Conservation (phyloP, 1,140 invertebrate genomes). For the Diplogasteroides magnus region DNA sequence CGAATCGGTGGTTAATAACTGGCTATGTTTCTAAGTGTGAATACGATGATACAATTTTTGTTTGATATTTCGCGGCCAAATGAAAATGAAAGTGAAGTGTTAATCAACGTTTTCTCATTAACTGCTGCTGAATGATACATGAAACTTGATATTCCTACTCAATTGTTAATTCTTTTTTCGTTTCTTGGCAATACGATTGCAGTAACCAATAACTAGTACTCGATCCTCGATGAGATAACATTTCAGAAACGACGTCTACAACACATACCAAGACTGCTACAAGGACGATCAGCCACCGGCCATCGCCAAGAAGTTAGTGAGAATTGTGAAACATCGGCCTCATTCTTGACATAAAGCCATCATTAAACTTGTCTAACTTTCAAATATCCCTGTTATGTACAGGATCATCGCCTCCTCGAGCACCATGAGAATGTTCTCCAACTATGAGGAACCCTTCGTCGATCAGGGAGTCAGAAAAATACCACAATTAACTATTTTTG, state of each 20-base stretch:
- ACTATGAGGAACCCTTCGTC: slow-evolving; percentile 14
- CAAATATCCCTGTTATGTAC: too few species aligned
- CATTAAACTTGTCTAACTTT: neutral
- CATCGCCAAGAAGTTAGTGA: slow-evolving; percentile 5
- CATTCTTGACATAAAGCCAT: neutral
- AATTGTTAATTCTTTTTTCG: too few species aligned
- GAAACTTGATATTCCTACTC: too few species aligned
- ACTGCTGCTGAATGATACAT: too few species aligned
- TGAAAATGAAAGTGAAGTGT: too few species aligned
- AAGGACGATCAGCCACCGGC: neutral
- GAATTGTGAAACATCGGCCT: neutral
- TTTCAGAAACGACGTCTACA: slow-evolving; percentile 37
- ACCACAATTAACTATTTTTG: too few species aligned
- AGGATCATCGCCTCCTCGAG: neutral
- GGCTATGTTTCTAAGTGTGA: too few species aligned
- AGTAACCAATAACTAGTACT: neutral
- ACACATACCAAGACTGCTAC: slow-evolving; percentile 35
- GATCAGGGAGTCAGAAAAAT: slow-evolving; percentile 24
- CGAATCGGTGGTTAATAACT: too few species aligned
- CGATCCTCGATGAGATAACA: neutral
- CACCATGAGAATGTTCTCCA: neutral
- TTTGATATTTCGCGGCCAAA: too few species aligned
- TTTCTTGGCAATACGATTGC: too few species aligned
- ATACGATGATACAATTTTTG: too few species aligned
- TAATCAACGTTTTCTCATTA: too few species aligned